Base-by-base conservation (phyloP, 1,140 invertebrate species). In the Diorhabda carinulata region DNA sequence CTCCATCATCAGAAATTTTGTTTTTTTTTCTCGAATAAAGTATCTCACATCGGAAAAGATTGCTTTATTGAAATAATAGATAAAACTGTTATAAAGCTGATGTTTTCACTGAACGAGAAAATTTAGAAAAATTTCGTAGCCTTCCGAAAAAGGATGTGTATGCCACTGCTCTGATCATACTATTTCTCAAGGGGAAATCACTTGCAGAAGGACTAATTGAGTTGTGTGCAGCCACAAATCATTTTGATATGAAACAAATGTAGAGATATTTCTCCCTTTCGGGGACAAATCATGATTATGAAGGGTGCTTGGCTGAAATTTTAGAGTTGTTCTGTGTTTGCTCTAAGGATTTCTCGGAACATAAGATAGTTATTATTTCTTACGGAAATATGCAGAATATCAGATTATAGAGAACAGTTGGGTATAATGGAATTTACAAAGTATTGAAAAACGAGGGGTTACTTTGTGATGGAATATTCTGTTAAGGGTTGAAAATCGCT, bases 181-280 rank as follows among this genome's bases (percentile, higher is more conserved):
- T 56, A 57, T 64, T 25, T 64, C 63, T 64, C 63, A 40, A 44
- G 52, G 47, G 61, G 63, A 47, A 56, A 43, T 64, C 63, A 52
- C 52, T 64, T 64, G 63, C 47, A 64, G 44, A 56, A 52, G 47
- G 45, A 45, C 63, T 64, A 64, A 64, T 64, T 64, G 63, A 64
- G 63, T 64, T 64, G 63, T 64, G 63, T 64, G 63, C 63, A 64
- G 63, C 63, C 63, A 64, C 63, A 64, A 45, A 64, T 44, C 63
- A 64, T 64, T 47, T 64, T 64, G 63, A 64, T 56, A 45, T 47
- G 63, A 45, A 64, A 64, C 63, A 64, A 64, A 64, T 64, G 63
- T 64, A 64, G 56, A 47, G 63, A 64, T 64, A 64, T 64, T 43
- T 62, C 5, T 43, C 45, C 63, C 63, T 56, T 57, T 42, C 63